Conservation (phyloP, 2,797 vertebrate species). For the Adelosebastes latens region DNA sequence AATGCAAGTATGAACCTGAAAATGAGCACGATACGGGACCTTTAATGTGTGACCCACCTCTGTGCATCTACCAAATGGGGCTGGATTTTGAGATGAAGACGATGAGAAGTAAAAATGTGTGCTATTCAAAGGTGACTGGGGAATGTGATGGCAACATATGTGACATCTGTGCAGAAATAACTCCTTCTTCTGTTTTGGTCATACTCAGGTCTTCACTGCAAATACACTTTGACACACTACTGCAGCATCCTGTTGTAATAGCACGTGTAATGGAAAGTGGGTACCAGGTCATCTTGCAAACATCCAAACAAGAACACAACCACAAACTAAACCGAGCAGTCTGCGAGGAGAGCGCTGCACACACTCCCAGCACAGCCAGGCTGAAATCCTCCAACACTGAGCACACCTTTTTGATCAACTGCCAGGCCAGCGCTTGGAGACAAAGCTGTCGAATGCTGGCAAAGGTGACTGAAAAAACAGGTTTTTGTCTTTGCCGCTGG, state of each 20-base stretch:
- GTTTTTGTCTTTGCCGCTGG: conserved; percentile 51
- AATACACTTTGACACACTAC: background rate
- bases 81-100: background rate
- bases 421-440: conserved; percentile 47
- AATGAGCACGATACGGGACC: no score
- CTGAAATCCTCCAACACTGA: conserved; percentile 24
- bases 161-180: background rate
- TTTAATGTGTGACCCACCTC: conserved; percentile 7
- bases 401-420: conserved; percentile 65
- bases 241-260: background rate
- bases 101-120: background rate
- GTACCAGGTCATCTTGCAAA: conserved; percentile 10
- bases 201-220: background rate
- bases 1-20: no score
- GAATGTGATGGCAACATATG: background rate
- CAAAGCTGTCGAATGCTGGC: conserved; percentile 66
- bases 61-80: background rate
- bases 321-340: conserved; percentile 19
- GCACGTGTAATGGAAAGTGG: background rate
- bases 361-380: conserved; percentile 2
- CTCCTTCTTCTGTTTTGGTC: background rate
- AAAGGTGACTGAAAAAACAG: conserved; percentile 73
- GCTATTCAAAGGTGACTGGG: background rate
- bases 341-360: conserved; percentile 3
- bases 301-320: conserved; percentile 26